phyloP scores from a whole-genome alignment of 2,888 invertebrate species.

The Pyrrhosoma nymphula region DNA sequence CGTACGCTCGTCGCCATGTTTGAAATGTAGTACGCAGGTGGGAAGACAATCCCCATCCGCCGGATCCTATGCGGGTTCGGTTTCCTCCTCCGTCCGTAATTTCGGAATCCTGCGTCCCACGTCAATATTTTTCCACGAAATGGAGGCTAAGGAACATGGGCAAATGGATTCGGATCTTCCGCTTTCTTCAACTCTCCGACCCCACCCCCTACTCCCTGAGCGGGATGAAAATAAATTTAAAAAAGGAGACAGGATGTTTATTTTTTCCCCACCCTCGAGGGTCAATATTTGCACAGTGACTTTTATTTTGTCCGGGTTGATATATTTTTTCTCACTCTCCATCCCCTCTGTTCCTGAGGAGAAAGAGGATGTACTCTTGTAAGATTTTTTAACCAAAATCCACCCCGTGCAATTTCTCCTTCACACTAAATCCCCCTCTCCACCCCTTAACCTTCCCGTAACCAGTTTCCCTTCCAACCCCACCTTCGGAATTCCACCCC shows the following conservation, averaged over 20 bases:
- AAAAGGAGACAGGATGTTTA: slow-evolving; percentile 16
- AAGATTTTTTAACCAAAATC: background rate
- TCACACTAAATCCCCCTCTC: background rate
- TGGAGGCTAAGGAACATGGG: slow-evolving; percentile 11
- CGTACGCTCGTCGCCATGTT: background rate
- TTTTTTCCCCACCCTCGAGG: background rate
- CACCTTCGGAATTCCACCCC: background rate
- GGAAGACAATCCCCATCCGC: background rate
- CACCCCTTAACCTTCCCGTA: background rate
- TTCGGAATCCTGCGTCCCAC: background rate
- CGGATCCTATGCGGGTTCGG: background rate
- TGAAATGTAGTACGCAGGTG: too few species aligned
- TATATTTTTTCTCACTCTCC: background rate
- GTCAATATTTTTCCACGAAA: slow-evolving; percentile 26
- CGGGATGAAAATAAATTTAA: background rate
- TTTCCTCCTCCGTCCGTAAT: background rate
- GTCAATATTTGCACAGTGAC: background rate
- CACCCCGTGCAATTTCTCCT: background rate
- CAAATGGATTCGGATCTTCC: slow-evolving; percentile 20
- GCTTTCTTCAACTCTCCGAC: background rate
- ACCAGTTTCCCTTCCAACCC: background rate
- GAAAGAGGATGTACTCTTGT: background rate
- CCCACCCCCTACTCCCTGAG: background rate
- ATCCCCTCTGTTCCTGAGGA: background rate
- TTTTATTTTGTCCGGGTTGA: background rate